Conservation (phyloP, 2,113 vertebrate species). For the Myrmecobius fasciatus region DNA sequence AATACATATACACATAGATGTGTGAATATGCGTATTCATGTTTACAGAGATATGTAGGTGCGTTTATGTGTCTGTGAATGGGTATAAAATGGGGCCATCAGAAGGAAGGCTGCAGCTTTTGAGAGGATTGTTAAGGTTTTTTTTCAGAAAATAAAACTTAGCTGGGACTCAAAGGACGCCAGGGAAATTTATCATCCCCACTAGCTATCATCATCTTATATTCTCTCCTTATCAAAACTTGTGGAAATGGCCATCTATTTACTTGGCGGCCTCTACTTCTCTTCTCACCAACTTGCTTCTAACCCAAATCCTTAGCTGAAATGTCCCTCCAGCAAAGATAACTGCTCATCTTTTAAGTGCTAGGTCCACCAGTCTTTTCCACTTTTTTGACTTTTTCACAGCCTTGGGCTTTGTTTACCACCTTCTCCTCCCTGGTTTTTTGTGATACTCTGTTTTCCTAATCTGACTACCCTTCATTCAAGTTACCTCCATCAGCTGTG, state of each 20-base stretch:
- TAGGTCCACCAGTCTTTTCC: background rate
- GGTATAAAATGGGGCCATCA: background rate
- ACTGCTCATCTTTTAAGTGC: background rate
- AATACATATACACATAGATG: background rate
- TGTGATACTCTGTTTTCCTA: background rate
- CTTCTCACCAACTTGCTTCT: no score
- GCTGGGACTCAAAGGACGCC: no score
- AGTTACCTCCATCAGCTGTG: background rate
- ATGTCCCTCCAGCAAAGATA: background rate
- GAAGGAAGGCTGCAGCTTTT: background rate
- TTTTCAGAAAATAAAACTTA: background rate
- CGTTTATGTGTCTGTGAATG: no score
- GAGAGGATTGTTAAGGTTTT: no score
- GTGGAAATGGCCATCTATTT: background rate
- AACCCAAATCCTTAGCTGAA: background rate
- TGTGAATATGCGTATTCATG: background rate
- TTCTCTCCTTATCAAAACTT: background rate
- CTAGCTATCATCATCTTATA: background rate
- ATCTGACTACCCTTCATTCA: no score
- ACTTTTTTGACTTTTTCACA: background rate
- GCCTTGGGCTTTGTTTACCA: background rate
- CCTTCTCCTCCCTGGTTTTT: background rate
- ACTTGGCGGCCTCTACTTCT: background rate
- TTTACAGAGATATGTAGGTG: no score
- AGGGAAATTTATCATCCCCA: background rate